A percentile compares a stretch with the other conserved stretches of the same genome.
These are phyloP conservation scores for Agonopterix arenella DNA, from an alignment of 2,888 invertebrate species.

Conservation along the genomic window DNA sequence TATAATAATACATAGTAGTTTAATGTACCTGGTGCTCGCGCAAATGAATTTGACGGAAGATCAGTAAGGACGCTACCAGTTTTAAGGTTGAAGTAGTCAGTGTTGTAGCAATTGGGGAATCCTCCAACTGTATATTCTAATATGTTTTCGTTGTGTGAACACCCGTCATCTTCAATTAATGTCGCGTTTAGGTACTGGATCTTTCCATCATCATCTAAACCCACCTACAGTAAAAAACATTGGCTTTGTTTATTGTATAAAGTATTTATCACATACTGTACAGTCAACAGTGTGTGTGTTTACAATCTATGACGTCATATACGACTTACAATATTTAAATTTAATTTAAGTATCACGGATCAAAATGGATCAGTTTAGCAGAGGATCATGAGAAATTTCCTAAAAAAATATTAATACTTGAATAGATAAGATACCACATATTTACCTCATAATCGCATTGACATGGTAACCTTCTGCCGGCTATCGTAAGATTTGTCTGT, in stretches of 20 bases:
- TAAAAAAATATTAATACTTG: no score
- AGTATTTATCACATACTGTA: no score
- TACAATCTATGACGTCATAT: no score
- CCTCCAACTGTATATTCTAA: constrained; percentile 38
- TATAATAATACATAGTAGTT: neutral
- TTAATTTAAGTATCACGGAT: no score
- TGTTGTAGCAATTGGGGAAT: constrained; percentile 76
- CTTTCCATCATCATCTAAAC: constrained; percentile 78
- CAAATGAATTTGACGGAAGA: constrained; percentile 80
- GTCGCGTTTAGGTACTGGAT: constrained; percentile 79
- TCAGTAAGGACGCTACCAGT: constrained; percentile 76
- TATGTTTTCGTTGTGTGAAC: constrained; percentile 66
- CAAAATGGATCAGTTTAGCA: no score
- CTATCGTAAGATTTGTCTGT: constrained; percentile 77
- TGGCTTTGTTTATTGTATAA: neutral
- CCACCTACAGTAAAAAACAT: constrained; percentile 52
- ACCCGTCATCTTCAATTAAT: constrained; percentile 68
- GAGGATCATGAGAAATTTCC: no score
- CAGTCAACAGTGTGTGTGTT: no score
- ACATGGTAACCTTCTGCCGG: constrained; percentile 73
- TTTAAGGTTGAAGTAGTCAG: constrained; percentile 66
- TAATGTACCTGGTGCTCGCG: constrained; percentile 80
- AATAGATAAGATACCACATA: no score
- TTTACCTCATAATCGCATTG: constrained; percentile 76
- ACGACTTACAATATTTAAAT: no score